Evolutionary conservation across 2,113 vertebrate species (phyloP).

Genomic region (Rhinichthys klamathensis): DNA sequence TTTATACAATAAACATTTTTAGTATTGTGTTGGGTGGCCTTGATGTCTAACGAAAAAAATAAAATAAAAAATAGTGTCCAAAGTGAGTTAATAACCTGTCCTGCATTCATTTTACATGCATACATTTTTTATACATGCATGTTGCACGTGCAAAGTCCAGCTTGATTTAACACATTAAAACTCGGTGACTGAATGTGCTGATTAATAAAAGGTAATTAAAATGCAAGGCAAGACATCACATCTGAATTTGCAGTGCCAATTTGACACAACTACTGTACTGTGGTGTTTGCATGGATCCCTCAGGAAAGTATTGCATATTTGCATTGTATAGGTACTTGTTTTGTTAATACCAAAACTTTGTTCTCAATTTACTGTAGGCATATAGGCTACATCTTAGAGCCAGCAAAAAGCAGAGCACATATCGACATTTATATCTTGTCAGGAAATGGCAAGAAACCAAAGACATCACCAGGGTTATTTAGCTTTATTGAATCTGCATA

Average conservation of each 20-base stretch:
- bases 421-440: not conserved
- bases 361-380: not conserved
- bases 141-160: too few species aligned
- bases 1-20: not conserved
- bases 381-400: not conserved
- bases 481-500: constrained; percentile 50
- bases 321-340: not conserved
- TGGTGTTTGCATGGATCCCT: not conserved
- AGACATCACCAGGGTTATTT: constrained; percentile 9
- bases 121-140: not conserved
- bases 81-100: not conserved
- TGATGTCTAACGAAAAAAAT: too few species aligned
- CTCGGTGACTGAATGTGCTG: not conserved
- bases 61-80: too few species aligned
- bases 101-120: not conserved
- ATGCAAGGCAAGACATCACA: not conserved
- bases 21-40: not conserved
- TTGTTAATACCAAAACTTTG: not conserved
- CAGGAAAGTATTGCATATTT: not conserved
- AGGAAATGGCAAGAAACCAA: not conserved
- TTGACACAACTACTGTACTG: not conserved
- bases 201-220: not conserved
- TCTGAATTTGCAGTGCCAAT: not conserved
- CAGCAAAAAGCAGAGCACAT: not conserved
- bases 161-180: too few species aligned